Percentiles rank a stretch among this genome's conserved stretches.
These are phyloP conservation scores for Leptura quadrifasciata DNA, from an alignment of 2,888 invertebrate genomes.

Conservation along the genomic window DNA sequence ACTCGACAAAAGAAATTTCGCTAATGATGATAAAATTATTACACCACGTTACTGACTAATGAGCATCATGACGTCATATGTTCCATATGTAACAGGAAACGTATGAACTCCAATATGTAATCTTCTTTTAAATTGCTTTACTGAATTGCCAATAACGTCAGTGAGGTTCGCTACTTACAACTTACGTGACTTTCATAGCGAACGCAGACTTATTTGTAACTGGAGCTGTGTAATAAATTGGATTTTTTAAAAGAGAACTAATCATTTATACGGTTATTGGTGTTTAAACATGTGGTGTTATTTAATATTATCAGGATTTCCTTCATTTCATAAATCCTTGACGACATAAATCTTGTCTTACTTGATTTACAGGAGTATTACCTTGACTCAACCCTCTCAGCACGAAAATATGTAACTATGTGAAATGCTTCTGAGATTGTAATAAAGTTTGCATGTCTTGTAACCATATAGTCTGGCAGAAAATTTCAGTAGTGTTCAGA, in stretches of 20 bases:
- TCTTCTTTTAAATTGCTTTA: constrained; percentile 7
- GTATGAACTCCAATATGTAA: neutral
- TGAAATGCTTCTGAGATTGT: neutral
- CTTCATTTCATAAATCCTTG: neutral
- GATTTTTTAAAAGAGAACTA: no score
- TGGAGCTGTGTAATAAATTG: neutral
- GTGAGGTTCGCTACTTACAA: neutral
- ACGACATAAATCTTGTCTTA: neutral
- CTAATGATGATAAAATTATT: neutral
- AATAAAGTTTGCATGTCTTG: neutral
- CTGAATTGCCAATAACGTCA: neutral
- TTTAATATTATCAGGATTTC: neutral
- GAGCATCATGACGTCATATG: neutral
- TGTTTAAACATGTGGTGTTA: neutral
- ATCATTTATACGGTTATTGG: no score
- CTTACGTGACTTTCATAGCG: constrained; percentile 1
- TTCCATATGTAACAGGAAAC: neutral
- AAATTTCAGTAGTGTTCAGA: neutral
- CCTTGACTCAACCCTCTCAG: neutral
- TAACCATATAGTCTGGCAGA: neutral
- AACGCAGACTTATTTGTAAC: neutral
- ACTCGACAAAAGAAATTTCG: neutral
- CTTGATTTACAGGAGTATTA: neutral
- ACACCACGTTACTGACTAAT: neutral
- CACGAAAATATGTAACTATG: neutral